phyloP scores from a whole-genome alignment of 2,888 invertebrate genomes.

The Blomia tropicalis region DNA sequence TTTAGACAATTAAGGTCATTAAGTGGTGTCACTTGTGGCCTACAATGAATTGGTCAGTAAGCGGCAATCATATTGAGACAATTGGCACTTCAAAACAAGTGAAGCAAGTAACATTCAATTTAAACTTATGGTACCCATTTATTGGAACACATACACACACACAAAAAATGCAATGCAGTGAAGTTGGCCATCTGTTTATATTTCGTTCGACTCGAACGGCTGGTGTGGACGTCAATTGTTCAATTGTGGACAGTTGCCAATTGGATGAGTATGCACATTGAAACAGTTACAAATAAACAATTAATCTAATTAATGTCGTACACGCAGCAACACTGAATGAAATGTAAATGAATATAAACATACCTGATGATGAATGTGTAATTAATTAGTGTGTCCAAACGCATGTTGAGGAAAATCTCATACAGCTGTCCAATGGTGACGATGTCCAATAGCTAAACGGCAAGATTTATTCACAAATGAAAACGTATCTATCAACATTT shows the following conservation, averaged over 20 bases:
- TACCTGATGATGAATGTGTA: constrained; percentile 7
- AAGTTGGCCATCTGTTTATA: neutral
- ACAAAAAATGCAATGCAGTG: constrained; percentile 1
- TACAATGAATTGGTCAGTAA: neutral
- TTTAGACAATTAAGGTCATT: constrained; percentile 13
- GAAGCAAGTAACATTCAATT: neutral
- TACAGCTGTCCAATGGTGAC: too few relatives aligned
- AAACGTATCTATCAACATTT: too few relatives aligned
- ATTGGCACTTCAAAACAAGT: neutral
- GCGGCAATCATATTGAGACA: too few relatives aligned
- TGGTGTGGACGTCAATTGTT: too few relatives aligned
- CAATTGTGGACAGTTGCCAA: neutral
- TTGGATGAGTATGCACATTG: neutral
- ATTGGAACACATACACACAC: too few relatives aligned
- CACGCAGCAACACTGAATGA: neutral
- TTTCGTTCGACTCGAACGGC: too few relatives aligned
- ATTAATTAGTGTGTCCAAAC: constrained; percentile 2
- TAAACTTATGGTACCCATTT: constrained; percentile 8
- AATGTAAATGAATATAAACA: too few relatives aligned
- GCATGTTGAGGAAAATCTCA: too few relatives aligned
- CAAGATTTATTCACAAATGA: too few relatives aligned
- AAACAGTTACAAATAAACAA: neutral
- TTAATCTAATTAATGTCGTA: constrained; percentile 5
- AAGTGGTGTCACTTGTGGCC: constrained; percentile 10
- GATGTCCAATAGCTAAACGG: too few relatives aligned